These are phyloP conservation scores for Agapornis roseicollis DNA, from an alignment of 2,113 vertebrate genomes.

Conservation along the genomic window DNA sequence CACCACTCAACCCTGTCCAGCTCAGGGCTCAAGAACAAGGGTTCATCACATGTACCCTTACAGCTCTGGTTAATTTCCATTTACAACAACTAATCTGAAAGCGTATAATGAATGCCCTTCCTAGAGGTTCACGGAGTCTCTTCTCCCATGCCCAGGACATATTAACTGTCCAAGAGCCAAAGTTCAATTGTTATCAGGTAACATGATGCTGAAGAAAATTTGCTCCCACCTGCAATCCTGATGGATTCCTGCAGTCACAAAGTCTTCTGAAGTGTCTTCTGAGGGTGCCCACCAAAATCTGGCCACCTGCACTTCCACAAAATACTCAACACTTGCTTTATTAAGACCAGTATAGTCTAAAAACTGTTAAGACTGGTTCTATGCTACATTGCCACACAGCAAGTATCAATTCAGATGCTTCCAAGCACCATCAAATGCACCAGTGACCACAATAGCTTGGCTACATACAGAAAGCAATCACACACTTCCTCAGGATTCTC, in stretches of 20 bases:
- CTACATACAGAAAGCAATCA: not conserved
- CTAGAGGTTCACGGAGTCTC: not conserved
- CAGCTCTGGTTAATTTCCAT: not conserved
- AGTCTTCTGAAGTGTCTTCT: not conserved
- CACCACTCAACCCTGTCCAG: not conserved
- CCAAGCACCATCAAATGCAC: not conserved
- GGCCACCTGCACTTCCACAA: not conserved
- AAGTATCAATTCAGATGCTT: not conserved
- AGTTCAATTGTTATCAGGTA: not conserved
- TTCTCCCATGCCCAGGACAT: not conserved
- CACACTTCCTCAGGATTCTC: not conserved
- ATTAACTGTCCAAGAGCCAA: not conserved
- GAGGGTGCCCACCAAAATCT: not conserved
- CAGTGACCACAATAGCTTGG: not conserved
- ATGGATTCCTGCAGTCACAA: not conserved
- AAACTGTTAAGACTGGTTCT: not conserved
- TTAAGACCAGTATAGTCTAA: not conserved
- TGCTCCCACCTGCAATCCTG: not conserved
- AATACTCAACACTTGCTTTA: not conserved
- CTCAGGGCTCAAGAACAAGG: not conserved
- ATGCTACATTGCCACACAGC: not conserved
- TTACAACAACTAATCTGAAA: slow-evolving; percentile 3
- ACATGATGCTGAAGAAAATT: not conserved
- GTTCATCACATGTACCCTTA: not conserved
- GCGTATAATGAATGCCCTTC: not conserved